These are phyloP conservation scores for Toxotes jaculatrix DNA, from an alignment of 2,113 vertebrate genomes.

Conservation along the genomic window DNA sequence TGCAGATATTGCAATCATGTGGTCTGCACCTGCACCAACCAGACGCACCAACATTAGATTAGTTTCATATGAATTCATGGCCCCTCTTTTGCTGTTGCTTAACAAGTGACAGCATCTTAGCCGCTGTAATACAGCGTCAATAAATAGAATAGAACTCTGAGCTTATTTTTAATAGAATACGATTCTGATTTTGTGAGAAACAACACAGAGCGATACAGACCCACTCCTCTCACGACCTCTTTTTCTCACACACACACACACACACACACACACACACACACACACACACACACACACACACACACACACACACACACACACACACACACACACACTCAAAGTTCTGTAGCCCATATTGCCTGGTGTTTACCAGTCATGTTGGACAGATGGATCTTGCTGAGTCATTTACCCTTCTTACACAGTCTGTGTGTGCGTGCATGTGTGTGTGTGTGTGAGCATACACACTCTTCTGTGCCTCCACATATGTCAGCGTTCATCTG, in stretches of 20 bases:
- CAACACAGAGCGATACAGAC: not conserved
- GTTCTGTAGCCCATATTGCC: constrained; percentile 31
- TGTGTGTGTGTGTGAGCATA: not conserved
- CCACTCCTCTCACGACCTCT: not conserved
- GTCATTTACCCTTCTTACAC: constrained; percentile 48
- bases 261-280: not conserved
- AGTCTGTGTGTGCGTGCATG: not conserved
- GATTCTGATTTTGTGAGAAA: not conserved
- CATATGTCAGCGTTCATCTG: constrained; percentile 27
- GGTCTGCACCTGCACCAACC: too few relatives aligned
- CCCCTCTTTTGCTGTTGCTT: not conserved
- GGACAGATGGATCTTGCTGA: constrained; percentile 60
- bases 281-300: not conserved
- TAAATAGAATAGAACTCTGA: not conserved
- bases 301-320: too few relatives aligned
- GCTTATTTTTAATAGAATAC: not conserved
- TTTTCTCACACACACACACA: not conserved
- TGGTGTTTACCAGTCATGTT: constrained; percentile 45
- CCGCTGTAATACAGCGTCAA: not conserved
- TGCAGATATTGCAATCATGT: too few relatives aligned
- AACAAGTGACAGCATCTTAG: not conserved
- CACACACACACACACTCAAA: constrained; percentile 3
- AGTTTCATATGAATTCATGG: not conserved
- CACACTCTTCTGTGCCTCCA: not conserved
- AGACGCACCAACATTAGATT: too few relatives aligned